Conservation (phyloP, 2,113 vertebrate genomes). For the Rhynchomys soricoides region DNA sequence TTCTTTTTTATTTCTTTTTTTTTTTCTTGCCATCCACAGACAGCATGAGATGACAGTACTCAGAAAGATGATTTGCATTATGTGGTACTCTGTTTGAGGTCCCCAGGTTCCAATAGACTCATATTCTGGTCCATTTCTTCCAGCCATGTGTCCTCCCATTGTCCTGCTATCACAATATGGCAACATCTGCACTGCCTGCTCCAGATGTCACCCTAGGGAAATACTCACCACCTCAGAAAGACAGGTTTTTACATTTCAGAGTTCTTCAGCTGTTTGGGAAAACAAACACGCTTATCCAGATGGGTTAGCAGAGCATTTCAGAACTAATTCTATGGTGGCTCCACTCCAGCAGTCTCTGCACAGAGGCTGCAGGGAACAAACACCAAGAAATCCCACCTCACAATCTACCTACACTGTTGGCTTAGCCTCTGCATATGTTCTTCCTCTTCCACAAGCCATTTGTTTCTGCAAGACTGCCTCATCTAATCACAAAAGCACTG, state of each 20-base stretch:
- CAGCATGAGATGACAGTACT: neutral
- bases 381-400: neutral
- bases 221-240: neutral
- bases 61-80: neutral
- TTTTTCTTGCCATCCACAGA: neutral
- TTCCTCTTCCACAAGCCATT: neutral
- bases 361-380: neutral
- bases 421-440: neutral
- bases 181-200: conserved; percentile 57
- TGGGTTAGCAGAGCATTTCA: conserved; percentile 37
- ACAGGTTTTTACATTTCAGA: conserved; percentile 40
- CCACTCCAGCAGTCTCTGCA: conserved; percentile 42
- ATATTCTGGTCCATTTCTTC: conserved; percentile 26
- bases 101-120: neutral
- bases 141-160: neutral
- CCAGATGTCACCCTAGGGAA: conserved; percentile 60
- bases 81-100: neutral
- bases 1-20: neutral
- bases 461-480: neutral
- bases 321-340: conserved; percentile 38
- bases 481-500: neutral
- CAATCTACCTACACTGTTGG: neutral
- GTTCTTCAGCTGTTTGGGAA: conserved; percentile 40
- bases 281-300: conserved; percentile 33
- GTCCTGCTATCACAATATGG: neutral